Evolutionary conservation across 1,140 invertebrate species (phyloP), one percentile per base, ranked within the genome.

Genomic region (Leptinotarsa undecemlineata): DNA sequence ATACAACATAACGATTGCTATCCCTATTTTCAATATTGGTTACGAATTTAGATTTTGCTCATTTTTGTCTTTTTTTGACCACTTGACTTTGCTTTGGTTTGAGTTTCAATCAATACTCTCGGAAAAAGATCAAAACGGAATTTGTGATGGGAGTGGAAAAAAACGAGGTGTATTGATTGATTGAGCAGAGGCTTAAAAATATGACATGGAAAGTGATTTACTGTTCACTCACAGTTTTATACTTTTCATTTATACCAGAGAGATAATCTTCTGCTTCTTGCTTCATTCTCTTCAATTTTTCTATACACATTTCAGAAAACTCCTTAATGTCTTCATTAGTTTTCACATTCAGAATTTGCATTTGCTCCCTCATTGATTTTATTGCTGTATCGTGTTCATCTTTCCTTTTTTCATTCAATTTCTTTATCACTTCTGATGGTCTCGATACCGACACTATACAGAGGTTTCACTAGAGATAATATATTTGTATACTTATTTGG

Each of bases 321-420:
- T 66, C 14, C 66, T 60, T 71, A 4, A 74, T 74, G 48, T 71
- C 62, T n/a, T 71, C 26, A 64, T 74, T 62, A 21, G 66, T 71
- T 4, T 47, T 33, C 57, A 23, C 14, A 60, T 74, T 74, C 13
- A 71, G 19, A 33, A 66, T 48, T 13, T 15, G 4, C 48, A 71
- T 70, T 17, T 68, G 48, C 4, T 51, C 21, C 33, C 23, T 23
- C 42, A 74, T 74, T 26, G 48, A 48, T 64, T 61, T 48, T 6
- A 76, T 23, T 8, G 64, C 26, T 20, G 67, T 23, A 60, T 72
- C 51, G 51, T 76, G 74, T 5, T 15, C 71, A 15, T 60, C 42
- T 72, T 68, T 62, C 48, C 70, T 60, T 19, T 67, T 72, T 20
- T 61, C 13, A 47, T 72, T 48, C 4, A 76, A 23, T 48, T 66